Percentiles rank a stretch among this genome's conserved stretches.
Conservation (phyloP, 2,888 invertebrate genomes). For the Bimastos eiseni region DNA sequence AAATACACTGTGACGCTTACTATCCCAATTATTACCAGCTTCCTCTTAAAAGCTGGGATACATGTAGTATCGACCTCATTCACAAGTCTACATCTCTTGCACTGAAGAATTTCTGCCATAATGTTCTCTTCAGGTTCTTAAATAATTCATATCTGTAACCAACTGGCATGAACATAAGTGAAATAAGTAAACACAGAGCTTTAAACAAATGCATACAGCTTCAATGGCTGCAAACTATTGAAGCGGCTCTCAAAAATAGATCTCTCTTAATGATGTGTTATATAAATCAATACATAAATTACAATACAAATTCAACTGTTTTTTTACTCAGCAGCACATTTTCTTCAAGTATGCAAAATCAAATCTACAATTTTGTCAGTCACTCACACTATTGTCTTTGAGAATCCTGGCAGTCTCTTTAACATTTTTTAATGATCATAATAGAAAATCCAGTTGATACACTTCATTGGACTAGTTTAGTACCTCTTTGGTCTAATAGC, state of each 20-base stretch:
- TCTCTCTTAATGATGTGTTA: too few relatives aligned
- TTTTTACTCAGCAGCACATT: not conserved
- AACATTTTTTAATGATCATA: not conserved
- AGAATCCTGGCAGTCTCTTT: not conserved
- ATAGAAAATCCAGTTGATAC: not conserved
- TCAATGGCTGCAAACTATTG: not conserved
- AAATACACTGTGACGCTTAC: too few relatives aligned
- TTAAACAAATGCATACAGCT: not conserved
- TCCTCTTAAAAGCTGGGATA: too few relatives aligned
- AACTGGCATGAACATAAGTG: too few relatives aligned
- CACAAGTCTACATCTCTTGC: too few relatives aligned
- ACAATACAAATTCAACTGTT: not conserved
- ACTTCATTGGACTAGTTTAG: slow-evolving; percentile 35
- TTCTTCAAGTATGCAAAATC: not conserved
- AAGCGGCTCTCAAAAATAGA: not conserved
- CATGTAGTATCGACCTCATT: too few relatives aligned
- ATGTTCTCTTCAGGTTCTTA: too few relatives aligned
- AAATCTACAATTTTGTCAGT: not conserved
- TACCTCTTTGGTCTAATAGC: slow-evolving; percentile 17
- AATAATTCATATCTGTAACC: too few relatives aligned
- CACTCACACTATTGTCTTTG: not conserved
- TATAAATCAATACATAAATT: too few relatives aligned
- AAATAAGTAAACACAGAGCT: not conserved
- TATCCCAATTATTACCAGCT: too few relatives aligned
- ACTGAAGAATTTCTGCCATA: too few relatives aligned